phyloP scores from a whole-genome alignment of 2,888 invertebrate genomes.

The Agriopis leucophaearia region DNA sequence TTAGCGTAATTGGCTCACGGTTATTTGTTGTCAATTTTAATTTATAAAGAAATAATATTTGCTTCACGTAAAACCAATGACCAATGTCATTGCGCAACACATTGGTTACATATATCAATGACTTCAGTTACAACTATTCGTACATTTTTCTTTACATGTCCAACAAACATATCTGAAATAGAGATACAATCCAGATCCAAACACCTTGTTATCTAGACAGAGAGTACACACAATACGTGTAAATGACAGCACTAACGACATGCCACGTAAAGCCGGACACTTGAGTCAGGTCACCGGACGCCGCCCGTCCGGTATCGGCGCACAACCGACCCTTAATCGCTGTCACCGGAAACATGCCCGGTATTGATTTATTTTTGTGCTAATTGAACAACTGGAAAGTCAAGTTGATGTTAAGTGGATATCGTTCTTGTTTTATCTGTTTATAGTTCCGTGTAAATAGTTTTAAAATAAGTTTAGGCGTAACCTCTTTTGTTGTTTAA shows the following conservation, averaged over 20 bases:
- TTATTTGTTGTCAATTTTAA: too few species aligned
- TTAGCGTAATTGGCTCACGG: too few species aligned
- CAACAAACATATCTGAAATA: neutral
- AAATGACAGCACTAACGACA: conserved; percentile 52
- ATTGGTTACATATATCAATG: neutral
- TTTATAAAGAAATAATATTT: too few species aligned
- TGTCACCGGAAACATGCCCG: conserved; percentile 43
- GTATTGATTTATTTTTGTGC: conserved; percentile 26
- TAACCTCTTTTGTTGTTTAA: too few species aligned
- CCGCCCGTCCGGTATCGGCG: conserved; percentile 9
- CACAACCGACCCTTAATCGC: conserved; percentile 58
- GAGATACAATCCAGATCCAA: conserved; percentile 19
- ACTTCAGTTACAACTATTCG: neutral
- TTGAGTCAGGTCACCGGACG: conserved; percentile 64
- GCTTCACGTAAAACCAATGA: too few species aligned
- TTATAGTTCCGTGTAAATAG: too few species aligned
- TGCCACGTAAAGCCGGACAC: conserved; percentile 55
- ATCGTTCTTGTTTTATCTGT: neutral
- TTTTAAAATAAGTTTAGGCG: too few species aligned
- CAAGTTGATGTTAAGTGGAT: neutral
- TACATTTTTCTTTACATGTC: neutral
- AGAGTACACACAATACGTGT: conserved; percentile 40
- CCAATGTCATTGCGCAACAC: neutral
- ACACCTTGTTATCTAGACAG: conserved; percentile 35
- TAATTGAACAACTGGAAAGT: conserved; percentile 3